Conservation (phyloP, 2,113 vertebrate genomes). For the Tragelaphus imberbis region DNA sequence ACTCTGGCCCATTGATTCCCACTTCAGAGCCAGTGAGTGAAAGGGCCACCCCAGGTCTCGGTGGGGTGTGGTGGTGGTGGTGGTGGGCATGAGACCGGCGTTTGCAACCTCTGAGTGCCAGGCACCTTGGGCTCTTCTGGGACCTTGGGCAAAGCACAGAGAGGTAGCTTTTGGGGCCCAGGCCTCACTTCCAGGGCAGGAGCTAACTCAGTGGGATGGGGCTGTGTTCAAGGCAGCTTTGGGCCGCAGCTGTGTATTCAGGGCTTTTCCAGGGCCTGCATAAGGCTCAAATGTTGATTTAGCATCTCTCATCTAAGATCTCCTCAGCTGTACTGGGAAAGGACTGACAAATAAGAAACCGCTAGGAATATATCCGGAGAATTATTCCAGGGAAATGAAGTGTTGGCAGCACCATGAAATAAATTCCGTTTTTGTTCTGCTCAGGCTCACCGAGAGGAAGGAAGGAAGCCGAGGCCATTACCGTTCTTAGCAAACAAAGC, state of each 20-base stretch:
- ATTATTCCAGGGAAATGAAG: conserved; percentile 58
- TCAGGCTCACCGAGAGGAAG: conserved; percentile 38
- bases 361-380: conserved; percentile 31
- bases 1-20: not conserved
- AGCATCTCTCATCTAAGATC: conserved; percentile 48
- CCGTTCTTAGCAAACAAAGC: conserved; percentile 40
- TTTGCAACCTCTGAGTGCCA: not conserved
- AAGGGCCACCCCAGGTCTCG: not conserved
- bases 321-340: conserved; percentile 52
- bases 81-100: fast-evolving
- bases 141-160: not conserved
- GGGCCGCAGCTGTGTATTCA: not conserved
- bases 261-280: not conserved
- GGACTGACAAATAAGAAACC: conserved; percentile 57
- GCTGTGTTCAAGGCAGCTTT: not conserved
- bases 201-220: not conserved
- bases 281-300: conserved; percentile 58
- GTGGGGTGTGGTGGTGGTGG: fast-evolving
- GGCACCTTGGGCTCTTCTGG: not conserved
- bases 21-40: not conserved
- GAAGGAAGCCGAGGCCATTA: conserved; percentile 41
- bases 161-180: not conserved
- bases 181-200: not conserved
- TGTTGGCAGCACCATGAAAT: conserved; percentile 56
- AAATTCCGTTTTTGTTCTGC: conserved; percentile 31